These are phyloP conservation scores for Rhadinocentrus ornatus DNA, from an alignment of 2,797 vertebrate species.

Conservation along the genomic window DNA sequence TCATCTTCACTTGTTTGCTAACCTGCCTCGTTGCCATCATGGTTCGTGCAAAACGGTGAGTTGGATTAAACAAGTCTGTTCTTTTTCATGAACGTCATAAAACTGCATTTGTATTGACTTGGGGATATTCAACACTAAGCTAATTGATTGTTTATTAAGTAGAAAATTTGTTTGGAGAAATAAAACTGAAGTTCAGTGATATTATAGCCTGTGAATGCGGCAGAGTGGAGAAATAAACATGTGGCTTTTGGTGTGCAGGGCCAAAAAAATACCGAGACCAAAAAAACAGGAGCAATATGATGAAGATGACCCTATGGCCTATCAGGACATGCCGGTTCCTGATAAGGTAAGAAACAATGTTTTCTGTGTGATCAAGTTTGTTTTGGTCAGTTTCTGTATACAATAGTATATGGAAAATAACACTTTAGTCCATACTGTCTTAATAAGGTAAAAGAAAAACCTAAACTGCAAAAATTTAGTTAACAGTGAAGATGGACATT, in stretches of 20 bases:
- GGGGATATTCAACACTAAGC: too few relatives aligned
- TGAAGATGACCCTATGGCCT: constrained; percentile 79
- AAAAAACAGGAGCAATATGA: constrained; percentile 64
- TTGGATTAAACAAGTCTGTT: constrained; percentile 12
- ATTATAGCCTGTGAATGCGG: too few relatives aligned
- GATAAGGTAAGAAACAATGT: constrained; percentile 73
- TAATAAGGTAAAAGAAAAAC: neutral
- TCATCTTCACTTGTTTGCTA: too few relatives aligned
- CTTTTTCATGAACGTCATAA: neutral
- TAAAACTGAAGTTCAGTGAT: neutral
- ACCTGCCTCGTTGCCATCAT: constrained; percentile 52
- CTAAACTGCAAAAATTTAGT: too few relatives aligned
- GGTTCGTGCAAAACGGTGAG: constrained; percentile 79
- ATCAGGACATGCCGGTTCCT: constrained; percentile 73
- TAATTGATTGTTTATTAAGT: neutral
- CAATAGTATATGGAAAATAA: neutral
- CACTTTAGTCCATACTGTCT: neutral
- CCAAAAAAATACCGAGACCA: constrained; percentile 41
- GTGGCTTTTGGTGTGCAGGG: constrained; percentile 46
- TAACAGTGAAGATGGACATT: neutral
- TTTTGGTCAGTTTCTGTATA: neutral
- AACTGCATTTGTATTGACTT: neutral
- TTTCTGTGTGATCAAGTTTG: neutral
- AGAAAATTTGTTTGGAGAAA: neutral
- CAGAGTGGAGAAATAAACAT: neutral